Evolutionary conservation across 1,140 invertebrate species (phyloP), one percentile per base, ranked within the genome.

Genomic region (Idris sp.): DNA sequence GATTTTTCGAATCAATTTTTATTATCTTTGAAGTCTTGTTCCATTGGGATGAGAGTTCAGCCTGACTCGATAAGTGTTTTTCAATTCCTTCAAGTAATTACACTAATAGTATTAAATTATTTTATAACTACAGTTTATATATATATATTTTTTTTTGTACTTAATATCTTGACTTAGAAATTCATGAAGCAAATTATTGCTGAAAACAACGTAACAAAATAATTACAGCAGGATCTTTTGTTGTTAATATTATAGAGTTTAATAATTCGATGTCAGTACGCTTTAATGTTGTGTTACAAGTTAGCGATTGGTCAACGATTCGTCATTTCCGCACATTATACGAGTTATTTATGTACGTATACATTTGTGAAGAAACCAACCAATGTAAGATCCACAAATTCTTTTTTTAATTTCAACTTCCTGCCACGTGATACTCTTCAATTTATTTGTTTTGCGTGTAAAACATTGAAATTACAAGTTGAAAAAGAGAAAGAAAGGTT

Each of bases 351-450:
- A 28, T 54, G 22, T 15, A 36, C 7, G 11, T 11, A 26, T 22
- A 13, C 46, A 35, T 11, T 1, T 10, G 4, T 1, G 46, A 19
- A 28, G 36, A 36, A 41, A 18, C 56, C 18, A 35, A 14, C 15
- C 10, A 13, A 11, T 8, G 14, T 16, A 22, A 13, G 30, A 15
- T 40, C 14, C 49, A 43, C 62, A 33, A 76, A 72, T 73, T 67
- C 31, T 43, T 53, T 33, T n/a, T 62, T 65, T 40, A 61, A 56
- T 48, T 58, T 38, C 49, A 26, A 62, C 67, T 76, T 76, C 68
- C 74, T 49, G 68, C 56, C 61, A 72, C 54, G 61, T 62, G 61
- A 84, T 84, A 86, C 15, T 22, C 13, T 31, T 8, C 46, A 4
- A 10, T 13, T 25, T 18, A 38, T 38, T 15, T 38, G 15, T 7